Base-by-base conservation (phyloP, 2,113 vertebrate species). In the Aegithalos caudatus region DNA sequence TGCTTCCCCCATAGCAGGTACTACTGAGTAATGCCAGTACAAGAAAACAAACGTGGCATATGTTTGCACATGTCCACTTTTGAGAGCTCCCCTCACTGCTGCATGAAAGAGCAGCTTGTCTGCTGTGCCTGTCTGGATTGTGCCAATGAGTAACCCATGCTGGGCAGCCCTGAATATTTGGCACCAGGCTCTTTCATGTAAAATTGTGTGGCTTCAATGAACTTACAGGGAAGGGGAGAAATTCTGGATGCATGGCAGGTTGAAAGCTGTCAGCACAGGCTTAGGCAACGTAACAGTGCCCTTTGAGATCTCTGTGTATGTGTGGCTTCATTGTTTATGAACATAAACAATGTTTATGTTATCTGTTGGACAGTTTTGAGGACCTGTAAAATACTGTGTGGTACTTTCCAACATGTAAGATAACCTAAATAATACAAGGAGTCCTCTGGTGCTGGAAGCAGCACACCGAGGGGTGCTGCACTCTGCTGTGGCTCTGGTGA, bases 41-140 rank as follows among this genome's bases (percentile, higher is more conserved):
- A 88, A 79, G 88, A 54, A 93, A 69, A 92, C 37, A 86, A 74
- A 64, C 0, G 1, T 53, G 65, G 91, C 48, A 3, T 42, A 5
- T 51, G 40, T 90, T 95, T 95, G 90, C 82, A 53, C 57, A 74
- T 74, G 60, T 60, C 64, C 31, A 2, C 64, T 87, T 95, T 50
- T 88, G 79, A 85, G 74, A 93, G 45, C 56, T 71, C 12, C 6
- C 51, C 40, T 82, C 23, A 1, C 73, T 92, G 3, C 67, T 33
- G 69, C 29, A 57, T 94, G 93, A 95, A 95, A 95, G 87, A 92
- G 74, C 42, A 57, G 80, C 48, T 72, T 96, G 92, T 96, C 29
- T 62, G 58, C 44, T 10, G 3, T 74, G 60, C 21, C 73, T 35
- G 29, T 48, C 54, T 74, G 82, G 40, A 18, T 31, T 0, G 0